phyloP scores from a whole-genome alignment of 1,140 invertebrate genomes.

The Bilobella aurantiaca region DNA sequence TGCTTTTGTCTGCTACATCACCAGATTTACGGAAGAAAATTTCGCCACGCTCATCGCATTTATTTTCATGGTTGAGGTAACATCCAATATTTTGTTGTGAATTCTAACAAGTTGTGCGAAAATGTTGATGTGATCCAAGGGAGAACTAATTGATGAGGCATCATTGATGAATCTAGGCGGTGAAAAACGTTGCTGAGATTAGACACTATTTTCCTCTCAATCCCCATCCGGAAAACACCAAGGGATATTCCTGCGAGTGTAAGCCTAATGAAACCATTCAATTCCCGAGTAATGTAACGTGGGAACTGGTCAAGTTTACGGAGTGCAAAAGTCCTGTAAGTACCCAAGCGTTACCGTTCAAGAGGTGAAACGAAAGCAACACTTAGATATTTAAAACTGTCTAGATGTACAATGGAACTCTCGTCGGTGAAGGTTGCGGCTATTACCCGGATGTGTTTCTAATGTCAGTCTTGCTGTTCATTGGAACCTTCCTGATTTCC shows the following conservation, averaged over 20 bases:
- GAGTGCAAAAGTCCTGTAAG: too few relatives aligned
- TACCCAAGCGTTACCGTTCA: conserved; percentile 13
- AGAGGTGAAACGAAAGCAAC: conserved; percentile 22
- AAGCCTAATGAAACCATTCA: too few relatives aligned
- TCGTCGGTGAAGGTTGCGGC: conserved; percentile 60
- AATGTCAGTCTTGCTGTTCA: conserved; percentile 87
- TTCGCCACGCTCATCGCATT: conserved; percentile 97
- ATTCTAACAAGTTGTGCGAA: neutral
- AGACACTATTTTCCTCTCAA: too few relatives aligned
- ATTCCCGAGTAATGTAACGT: too few relatives aligned
- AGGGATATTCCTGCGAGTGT: too few relatives aligned
- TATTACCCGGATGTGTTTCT: conserved; percentile 89
- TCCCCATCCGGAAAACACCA: too few relatives aligned
- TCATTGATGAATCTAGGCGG: neutral
- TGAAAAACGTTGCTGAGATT: too few relatives aligned
- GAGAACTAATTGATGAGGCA: neutral
- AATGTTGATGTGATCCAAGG: too few relatives aligned
- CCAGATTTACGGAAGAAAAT: conserved; percentile 97
- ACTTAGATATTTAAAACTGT: too few relatives aligned
- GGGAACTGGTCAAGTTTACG: too few relatives aligned
- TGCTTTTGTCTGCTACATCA: conserved; percentile 97
- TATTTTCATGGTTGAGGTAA: conserved; percentile 96
- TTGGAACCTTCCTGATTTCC: conserved; percentile 85
- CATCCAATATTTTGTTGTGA: conserved; percentile 16
- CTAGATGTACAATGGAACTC: conserved; percentile 65